These are phyloP conservation scores for Mastomys natalensis DNA, from an alignment of 2,113 vertebrate species.

Conservation along the genomic window DNA sequence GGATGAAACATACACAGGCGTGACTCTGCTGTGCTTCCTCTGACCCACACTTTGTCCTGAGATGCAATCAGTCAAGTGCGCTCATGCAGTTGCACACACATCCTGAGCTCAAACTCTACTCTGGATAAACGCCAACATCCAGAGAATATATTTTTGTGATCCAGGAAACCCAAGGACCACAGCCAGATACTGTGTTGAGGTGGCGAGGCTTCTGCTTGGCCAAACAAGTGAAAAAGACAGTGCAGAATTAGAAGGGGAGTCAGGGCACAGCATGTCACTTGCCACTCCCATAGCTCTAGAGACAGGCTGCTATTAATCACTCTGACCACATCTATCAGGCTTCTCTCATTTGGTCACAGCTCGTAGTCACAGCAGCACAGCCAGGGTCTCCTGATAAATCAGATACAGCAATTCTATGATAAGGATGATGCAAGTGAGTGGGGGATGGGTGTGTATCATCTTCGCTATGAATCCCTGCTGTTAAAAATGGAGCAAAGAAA, in stretches of 20 bases:
- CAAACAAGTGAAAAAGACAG: background rate
- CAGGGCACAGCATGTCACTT: background rate
- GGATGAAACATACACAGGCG: background rate
- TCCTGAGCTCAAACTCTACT: background rate
- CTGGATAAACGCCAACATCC: background rate
- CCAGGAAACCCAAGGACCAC: slow-evolving; percentile 56
- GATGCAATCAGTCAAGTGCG: background rate
- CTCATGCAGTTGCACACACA: fast-evolving
- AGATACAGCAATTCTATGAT: slow-evolving; percentile 57
- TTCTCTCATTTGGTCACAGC: slow-evolving; percentile 52
- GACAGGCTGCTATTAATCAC: slow-evolving; percentile 69
- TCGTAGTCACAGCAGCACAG: slow-evolving; percentile 68
- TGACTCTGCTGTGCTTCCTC: background rate
- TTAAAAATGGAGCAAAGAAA: slow-evolving; percentile 11
- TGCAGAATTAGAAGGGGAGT: slow-evolving; percentile 51
- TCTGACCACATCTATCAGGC: slow-evolving; percentile 42
- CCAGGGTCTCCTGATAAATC: slow-evolving; percentile 69
- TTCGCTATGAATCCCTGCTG: background rate
- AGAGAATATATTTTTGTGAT: slow-evolving; percentile 49
- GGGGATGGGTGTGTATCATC: background rate
- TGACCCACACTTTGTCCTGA: background rate
- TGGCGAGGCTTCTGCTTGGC: background rate
- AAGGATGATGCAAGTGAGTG: slow-evolving; percentile 58
- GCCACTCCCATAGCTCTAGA: background rate
- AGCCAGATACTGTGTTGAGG: background rate